Evolutionary conservation across 2,113 vertebrate genomes (phyloP), one percentile per base, ranked within the genome.

Genomic region (Enhydra lutris): DNA sequence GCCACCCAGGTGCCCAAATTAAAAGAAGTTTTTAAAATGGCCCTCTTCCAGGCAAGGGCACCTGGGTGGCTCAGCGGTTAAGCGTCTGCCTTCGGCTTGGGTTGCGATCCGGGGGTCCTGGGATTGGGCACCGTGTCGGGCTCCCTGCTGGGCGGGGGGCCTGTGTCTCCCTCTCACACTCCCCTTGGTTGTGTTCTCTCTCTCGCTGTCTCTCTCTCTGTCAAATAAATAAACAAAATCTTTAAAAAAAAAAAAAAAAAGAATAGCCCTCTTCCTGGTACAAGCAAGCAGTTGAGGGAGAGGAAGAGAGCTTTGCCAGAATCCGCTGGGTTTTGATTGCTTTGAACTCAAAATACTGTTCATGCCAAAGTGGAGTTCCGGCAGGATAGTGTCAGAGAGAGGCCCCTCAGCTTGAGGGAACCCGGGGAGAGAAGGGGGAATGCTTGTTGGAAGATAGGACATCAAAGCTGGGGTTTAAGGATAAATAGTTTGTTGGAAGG

Each of bases 91-190:
- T 52, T 52, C 15, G 4, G 50, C 15, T 52, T 4, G 4, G 50
- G 50, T 52, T 1, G 4, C 1, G 50, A 52, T 52, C 50, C 50
- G 1, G 4, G 15, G 14, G 50, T 52, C 4, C 15, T 52, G 50
- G 15, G 50, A 52, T 52, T 4, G 1, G 15, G 50, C 50, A 52
- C 14, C 0, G 50, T 1, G 15, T 52, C 15, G 1, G 15, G 50
- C 4, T 52, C 50, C 50, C 50, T 52, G 50, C 50, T 52, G 4
- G 1, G 15, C 14, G 4, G 50, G 15, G 15, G 50, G 50, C 15
- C 14, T 52, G 50, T 1, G 15, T 52, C 50, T 52, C 50, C 15
- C 50, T 52, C 50, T 52, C 50, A 52, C 50, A 17, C 50, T 52
- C 50, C 50, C 50, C 50, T 52, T 52, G 50, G 50, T 52, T 52